Conservation (phyloP, 2,888 invertebrate species). For the Eilema caniola region DNA sequence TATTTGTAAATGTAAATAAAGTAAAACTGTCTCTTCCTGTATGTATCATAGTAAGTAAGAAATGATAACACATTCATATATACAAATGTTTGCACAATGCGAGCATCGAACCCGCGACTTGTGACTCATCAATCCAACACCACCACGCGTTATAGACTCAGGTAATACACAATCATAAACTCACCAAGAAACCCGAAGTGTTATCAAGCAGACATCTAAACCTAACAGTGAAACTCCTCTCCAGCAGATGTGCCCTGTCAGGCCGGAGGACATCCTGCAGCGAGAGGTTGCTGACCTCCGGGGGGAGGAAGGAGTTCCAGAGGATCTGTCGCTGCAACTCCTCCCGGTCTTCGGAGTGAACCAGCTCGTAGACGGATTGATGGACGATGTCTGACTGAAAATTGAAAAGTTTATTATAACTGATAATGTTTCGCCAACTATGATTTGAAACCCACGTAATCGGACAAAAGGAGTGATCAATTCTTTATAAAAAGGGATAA, state of each 20-base stretch:
- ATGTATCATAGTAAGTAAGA: too few species aligned
- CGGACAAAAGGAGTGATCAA: too few species aligned
- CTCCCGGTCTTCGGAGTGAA: conserved; percentile 99
- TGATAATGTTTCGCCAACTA: neutral
- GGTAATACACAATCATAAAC: conserved; percentile 53
- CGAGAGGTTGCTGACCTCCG: conserved; percentile 90
- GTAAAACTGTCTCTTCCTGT: too few species aligned
- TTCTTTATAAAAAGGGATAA: too few species aligned
- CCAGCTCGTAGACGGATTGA: conserved; percentile 99
- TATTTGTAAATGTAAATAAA: too few species aligned
- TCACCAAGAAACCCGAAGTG: conserved; percentile 99
- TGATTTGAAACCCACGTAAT: too few species aligned
- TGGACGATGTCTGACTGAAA: conserved; percentile 99
- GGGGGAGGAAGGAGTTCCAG: conserved; percentile 97
- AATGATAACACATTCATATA: too few species aligned
- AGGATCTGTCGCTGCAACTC: conserved; percentile 97
- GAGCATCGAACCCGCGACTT: too few species aligned
- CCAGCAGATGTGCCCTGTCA: conserved; percentile 95
- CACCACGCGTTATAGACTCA: too few species aligned
- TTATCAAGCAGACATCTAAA: conserved; percentile 99
- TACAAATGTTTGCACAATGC: too few species aligned
- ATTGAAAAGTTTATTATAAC: neutral
- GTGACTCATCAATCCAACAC: too few species aligned
- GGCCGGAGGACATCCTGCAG: conserved; percentile 96
- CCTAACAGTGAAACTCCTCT: conserved; percentile 98